Percentiles rank a stretch among this genome's conserved stretches.
Conservation (phyloP, 1,140 invertebrate genomes). For the Drosophila parvula region DNA sequence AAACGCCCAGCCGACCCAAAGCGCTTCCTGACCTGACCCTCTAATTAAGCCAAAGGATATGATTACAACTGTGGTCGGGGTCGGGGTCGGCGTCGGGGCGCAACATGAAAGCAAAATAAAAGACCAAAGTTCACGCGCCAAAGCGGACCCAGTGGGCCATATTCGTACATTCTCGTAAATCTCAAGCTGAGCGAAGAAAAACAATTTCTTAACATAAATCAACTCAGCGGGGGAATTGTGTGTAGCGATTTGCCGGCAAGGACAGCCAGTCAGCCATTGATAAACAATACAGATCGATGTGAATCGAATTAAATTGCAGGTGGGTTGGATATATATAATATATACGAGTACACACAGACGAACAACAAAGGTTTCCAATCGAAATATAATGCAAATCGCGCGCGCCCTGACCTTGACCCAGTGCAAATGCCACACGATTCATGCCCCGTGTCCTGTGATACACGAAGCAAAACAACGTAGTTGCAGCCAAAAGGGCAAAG, state of each 20-base stretch:
- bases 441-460: constrained; percentile 17
- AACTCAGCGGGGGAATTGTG: constrained; percentile 34
- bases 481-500: constrained; percentile 39
- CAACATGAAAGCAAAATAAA: constrained; percentile 38
- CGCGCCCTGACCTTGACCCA: constrained; percentile 46
- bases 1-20: constrained; percentile 27
- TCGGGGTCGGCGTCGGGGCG: background rate
- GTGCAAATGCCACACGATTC: constrained; percentile 24
- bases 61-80: constrained; percentile 31
- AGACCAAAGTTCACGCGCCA: constrained; percentile 40
- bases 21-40: constrained; percentile 41
- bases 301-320: constrained; percentile 28
- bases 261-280: constrained; percentile 28
- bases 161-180: constrained; percentile 11
- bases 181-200: constrained; percentile 30
- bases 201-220: constrained; percentile 51
- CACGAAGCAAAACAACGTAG: constrained; percentile 16
- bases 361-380: constrained; percentile 23
- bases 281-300: constrained; percentile 40
- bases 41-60: constrained; percentile 51
- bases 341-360: constrained; percentile 1
- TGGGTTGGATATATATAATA: background rate
- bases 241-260: constrained; percentile 43
- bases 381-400: constrained; percentile 54
- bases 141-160: constrained; percentile 23